Base-by-base conservation (phyloP, 2,797 vertebrate species). In the Halcyon badia region DNA sequence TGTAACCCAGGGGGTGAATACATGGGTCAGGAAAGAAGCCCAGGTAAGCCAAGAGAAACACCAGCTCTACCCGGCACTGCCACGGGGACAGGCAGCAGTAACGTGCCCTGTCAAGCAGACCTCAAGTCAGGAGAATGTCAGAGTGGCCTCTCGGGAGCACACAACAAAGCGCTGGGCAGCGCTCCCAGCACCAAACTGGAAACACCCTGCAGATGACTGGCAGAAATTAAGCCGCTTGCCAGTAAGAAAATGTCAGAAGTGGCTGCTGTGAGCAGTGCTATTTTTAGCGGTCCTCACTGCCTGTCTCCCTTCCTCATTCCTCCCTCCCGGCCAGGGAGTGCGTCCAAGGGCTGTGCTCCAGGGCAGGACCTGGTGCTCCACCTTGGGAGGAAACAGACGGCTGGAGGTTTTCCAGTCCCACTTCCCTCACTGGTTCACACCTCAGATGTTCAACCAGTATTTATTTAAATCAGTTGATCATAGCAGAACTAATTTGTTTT, bases 381-480 rank as follows among this genome's bases (percentile, higher is more conserved):
- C 26, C 5, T 1, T 14, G 6, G 44, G 24, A n/a, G 35, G 69
- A 22, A 33, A 49, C 0, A 26, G 37, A 5, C 0, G 0, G 4
- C 68, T 56, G 64, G 35, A 91, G 68, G 35, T 10, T 20, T 60
- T 57, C 90, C 68, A 93, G 78, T 4, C 64, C 56, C 31, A 1
- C 71, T 68, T 62, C 31, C 54, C 81, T 54, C 48, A 3, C 41
- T 13, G 31, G 2, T 26, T 71, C 73, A 6, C 64, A 44, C 76
- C 66, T 91, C 81, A 69, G 72, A 46, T 78, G 42, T 64, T 87
- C 68, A 73, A 14, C 11, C 18, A 28, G 46, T 79, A 41, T 89
- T 96, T 94, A 83, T 96, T 94, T 89, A 60, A 87, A 91, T 73
- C 62, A 33, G 28, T 44, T 91, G 95, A 85, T 80, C 7, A 2